Percentiles rank a stretch among this genome's conserved stretches.
These are phyloP conservation scores for Tragulus kanchil DNA, from an alignment of 2,113 vertebrate genomes.

Conservation along the genomic window DNA sequence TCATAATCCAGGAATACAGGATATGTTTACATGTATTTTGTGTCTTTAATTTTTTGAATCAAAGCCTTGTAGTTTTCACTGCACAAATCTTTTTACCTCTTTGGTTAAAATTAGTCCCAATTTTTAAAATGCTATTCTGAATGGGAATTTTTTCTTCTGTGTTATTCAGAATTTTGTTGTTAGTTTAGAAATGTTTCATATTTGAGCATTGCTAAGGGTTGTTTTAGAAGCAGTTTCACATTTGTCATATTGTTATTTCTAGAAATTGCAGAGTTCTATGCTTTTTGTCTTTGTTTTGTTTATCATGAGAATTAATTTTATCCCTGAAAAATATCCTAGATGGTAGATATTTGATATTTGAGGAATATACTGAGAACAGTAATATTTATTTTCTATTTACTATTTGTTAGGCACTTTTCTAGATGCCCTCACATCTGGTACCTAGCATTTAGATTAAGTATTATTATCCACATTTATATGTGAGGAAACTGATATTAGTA, in stretches of 20 bases:
- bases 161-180: not conserved
- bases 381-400: constrained; percentile 51
- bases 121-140: not conserved
- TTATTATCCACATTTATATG: constrained; percentile 13
- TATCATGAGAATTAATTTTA: constrained; percentile 33
- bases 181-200: constrained; percentile 6
- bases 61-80: not conserved
- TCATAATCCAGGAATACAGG: not conserved
- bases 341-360: constrained; percentile 41
- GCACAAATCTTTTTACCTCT: not conserved
- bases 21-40: not conserved
- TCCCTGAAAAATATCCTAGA: not conserved
- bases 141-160: not conserved
- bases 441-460: not conserved
- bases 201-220: constrained; percentile 46
- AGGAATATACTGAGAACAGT: not conserved
- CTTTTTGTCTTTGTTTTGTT: constrained; percentile 28
- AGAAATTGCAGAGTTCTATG: not conserved
- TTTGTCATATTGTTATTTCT: constrained; percentile 21
- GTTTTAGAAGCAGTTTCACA: not conserved
- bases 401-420: not conserved
- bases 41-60: not conserved
- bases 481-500: constrained; percentile 7
- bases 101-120: not conserved
- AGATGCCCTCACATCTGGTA: constrained; percentile 29